phyloP scores from a whole-genome alignment of 2,888 invertebrate species.

The Theretra japonica region DNA sequence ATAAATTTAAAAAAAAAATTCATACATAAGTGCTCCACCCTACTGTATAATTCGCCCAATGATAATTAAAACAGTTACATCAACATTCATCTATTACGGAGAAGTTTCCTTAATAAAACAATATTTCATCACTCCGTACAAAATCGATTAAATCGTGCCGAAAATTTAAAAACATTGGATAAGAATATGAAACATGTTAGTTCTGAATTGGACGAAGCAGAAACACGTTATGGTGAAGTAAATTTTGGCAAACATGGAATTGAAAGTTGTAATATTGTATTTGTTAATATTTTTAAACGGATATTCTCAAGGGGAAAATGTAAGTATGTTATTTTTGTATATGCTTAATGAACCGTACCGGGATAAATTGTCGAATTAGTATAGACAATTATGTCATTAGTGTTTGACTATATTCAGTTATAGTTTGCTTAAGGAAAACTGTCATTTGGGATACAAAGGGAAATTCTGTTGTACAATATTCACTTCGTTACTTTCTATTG shows the following conservation, averaged over 20 bases:
- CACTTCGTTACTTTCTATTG: no score
- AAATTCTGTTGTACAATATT: no score
- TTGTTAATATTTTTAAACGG: background rate
- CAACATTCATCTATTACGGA: background rate
- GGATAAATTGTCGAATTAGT: no score
- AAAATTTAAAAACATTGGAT: conserved; percentile 16
- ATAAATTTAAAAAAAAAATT: no score
- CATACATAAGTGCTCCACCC: no score
- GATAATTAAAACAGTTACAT: conserved; percentile 1
- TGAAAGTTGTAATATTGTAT: background rate
- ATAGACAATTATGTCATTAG: no score
- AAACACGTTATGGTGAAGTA: conserved; percentile 17
- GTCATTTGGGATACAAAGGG: no score
- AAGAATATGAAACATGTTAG: background rate
- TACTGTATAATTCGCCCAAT: background rate
- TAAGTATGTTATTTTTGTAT: background rate
- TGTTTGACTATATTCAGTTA: no score
- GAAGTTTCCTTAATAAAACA: background rate
- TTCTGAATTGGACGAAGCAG: background rate
- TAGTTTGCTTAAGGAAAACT: no score
- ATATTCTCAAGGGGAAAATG: conserved; percentile 3
- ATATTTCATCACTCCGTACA: background rate
- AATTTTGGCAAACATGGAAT: background rate
- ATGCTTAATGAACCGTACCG: background rate
- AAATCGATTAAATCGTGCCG: conserved; percentile 12